Percentiles rank a stretch among this genome's conserved stretches.
These are phyloP conservation scores for Nilaparvata lugens DNA, from an alignment of 1,140 invertebrate species.

Conservation along the genomic window DNA sequence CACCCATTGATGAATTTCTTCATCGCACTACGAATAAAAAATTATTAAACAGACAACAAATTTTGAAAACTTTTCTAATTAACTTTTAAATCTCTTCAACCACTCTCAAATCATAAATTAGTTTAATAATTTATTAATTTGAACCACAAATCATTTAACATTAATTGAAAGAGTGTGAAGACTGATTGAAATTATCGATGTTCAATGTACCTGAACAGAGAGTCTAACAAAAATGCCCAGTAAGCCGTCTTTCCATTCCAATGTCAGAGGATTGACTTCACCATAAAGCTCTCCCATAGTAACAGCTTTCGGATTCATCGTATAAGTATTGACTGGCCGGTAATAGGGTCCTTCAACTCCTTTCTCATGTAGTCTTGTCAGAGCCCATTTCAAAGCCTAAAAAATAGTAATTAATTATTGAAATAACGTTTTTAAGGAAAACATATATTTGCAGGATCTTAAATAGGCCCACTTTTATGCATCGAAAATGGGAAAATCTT, in stretches of 20 bases:
- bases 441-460: no score
- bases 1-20: conserved; percentile 69
- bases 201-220: conserved; percentile 48
- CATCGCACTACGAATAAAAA: conserved; percentile 31
- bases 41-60: no score
- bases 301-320: conserved; percentile 82
- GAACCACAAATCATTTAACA: no score
- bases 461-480: no score
- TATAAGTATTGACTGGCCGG: conserved; percentile 53
- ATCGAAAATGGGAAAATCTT: no score
- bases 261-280: conserved; percentile 69
- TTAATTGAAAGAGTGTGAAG: no score
- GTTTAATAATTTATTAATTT: no score
- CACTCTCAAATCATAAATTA: no score
- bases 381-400: conserved; percentile 54
- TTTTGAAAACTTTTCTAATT: not conserved
- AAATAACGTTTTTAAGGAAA: no score
- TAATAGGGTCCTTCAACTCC: conserved; percentile 45
- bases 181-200: not conserved
- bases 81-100: no score
- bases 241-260: conserved; percentile 87
- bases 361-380: conserved; percentile 47
- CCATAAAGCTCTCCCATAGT: conserved; percentile 84
- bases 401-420: no score
- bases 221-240: conserved; percentile 59